phyloP scores from a whole-genome alignment of 2,797 vertebrate species.

The Clarias fuscus region DNA sequence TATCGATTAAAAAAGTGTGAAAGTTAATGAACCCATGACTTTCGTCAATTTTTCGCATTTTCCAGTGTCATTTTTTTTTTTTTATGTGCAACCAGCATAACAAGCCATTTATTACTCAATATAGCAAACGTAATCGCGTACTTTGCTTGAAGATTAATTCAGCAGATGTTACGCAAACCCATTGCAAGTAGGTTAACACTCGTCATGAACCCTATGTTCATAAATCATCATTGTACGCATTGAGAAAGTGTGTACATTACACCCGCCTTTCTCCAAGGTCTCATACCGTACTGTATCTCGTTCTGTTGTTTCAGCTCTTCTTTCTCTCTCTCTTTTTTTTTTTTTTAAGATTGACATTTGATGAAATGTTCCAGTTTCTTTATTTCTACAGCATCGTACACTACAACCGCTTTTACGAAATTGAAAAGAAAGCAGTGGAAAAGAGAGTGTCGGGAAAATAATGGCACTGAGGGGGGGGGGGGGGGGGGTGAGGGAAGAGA shows the following conservation, averaged over 20 bases:
- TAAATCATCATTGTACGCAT: neutral
- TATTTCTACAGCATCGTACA: neutral
- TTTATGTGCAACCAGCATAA: neutral
- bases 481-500: neutral
- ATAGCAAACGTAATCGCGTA: neutral
- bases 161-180: neutral
- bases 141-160: neutral
- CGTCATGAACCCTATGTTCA: neutral
- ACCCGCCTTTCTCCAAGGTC: neutral
- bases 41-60: neutral
- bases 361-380: slow-evolving; percentile 13
- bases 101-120: neutral
- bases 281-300: neutral
- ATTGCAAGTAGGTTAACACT: neutral
- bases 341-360: neutral
- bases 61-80: neutral
- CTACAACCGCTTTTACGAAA: neutral
- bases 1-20: too few species aligned
- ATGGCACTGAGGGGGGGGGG: neutral
- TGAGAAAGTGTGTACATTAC: neutral
- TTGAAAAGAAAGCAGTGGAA: slow-evolving; percentile 6
- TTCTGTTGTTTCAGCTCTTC: neutral
- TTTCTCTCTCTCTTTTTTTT: too few species aligned
- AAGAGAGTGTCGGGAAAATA: slow-evolving; percentile 1
- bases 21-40: neutral